Evolutionary conservation across 2,888 invertebrate species (phyloP), one percentile per base, ranked within the genome.

Genomic region (Heliconius cydno): DNA sequence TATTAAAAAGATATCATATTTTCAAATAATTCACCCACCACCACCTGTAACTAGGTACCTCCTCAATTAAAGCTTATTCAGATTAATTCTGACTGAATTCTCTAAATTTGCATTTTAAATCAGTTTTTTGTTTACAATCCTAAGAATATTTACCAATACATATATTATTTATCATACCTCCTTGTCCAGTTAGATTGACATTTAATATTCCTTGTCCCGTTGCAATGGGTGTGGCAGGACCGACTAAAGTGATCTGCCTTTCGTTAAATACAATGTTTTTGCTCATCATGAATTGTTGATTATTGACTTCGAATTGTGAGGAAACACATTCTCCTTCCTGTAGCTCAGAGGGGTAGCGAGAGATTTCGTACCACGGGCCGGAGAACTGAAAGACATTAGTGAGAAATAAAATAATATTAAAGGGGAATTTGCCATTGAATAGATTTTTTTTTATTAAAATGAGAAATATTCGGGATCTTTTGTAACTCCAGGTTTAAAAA

Each of bases 301-400:
- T 81, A 34, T 76, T 82, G 0, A 84, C 13, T 0, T 52, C 65
- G 72, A 88, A 88, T 10, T 85, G 77, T 3, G 84, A 86, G 19
- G 86, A 81, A 0, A 87, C 85, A 79, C 95, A 95, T 79, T 90
- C 89, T 1, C 94, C 94, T 3, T 85, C 84, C 85, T 92, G 92
- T 0, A 91, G 79, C 22, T 88, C 88, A 7, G 93, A 92, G 0
- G 95, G 94, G 87, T 90, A 94, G 3, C 93, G 86, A 1, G 91
- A 87, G 2, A 90, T 83, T 85, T 94, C 94, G 75, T 91, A 87
- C 95, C 95, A 95, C 0, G 84, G 81, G 0, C 93, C 94, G 5
- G 85, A n/a, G 76, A 94, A 94, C 94, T 95, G 85, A 13, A 85
- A 83, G 65, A n/a, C 38, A n/a, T 38, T 13, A 13, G n/a, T 38